Conservation (phyloP, 2,888 invertebrate genomes). For the Cryptus armator region DNA sequence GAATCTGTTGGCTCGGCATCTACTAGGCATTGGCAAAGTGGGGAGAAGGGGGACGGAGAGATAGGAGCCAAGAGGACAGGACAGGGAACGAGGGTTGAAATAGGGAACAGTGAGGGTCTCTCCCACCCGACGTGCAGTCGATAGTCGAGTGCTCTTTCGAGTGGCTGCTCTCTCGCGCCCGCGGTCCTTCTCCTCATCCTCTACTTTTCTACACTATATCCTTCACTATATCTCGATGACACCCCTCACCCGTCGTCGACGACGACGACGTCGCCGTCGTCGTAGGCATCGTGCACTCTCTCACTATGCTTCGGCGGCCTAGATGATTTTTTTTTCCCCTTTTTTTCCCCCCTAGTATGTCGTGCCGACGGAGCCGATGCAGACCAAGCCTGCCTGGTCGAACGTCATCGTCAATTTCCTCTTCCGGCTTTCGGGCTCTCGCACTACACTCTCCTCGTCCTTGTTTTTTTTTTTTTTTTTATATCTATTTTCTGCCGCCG, state of each 20-base stretch:
- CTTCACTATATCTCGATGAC: constrained; percentile 66
- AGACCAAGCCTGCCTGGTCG: constrained; percentile 50
- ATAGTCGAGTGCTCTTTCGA: constrained; percentile 69
- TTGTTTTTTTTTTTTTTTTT: constrained; percentile 31
- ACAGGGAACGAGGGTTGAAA: constrained; percentile 41
- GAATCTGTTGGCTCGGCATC: constrained; percentile 42
- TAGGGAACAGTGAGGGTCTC: constrained; percentile 26
- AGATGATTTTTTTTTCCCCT: constrained; percentile 38
- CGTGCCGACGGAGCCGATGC: constrained; percentile 46
- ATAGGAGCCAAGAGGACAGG: constrained; percentile 27
- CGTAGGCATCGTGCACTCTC: constrained; percentile 29
- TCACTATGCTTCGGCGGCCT: constrained; percentile 45
- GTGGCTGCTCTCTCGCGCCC: constrained; percentile 59
- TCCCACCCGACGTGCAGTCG: constrained; percentile 54
- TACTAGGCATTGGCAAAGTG: constrained; percentile 11
- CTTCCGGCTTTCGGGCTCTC: constrained; percentile 59
- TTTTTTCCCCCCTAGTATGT: constrained; percentile 44
- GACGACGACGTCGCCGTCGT: constrained; percentile 19
- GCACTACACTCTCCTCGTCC: constrained; percentile 42
- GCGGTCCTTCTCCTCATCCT: constrained; percentile 43
- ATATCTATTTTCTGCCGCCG: constrained; percentile 28
- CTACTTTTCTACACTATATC: constrained; percentile 60
- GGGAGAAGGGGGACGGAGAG: neutral
- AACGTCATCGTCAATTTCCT: constrained; percentile 69
- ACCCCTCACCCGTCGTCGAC: constrained; percentile 52